Percentiles rank a stretch among this genome's conserved stretches.
phyloP scores from a whole-genome alignment of 1,140 invertebrate species.

The Hypothenemus hampei region DNA sequence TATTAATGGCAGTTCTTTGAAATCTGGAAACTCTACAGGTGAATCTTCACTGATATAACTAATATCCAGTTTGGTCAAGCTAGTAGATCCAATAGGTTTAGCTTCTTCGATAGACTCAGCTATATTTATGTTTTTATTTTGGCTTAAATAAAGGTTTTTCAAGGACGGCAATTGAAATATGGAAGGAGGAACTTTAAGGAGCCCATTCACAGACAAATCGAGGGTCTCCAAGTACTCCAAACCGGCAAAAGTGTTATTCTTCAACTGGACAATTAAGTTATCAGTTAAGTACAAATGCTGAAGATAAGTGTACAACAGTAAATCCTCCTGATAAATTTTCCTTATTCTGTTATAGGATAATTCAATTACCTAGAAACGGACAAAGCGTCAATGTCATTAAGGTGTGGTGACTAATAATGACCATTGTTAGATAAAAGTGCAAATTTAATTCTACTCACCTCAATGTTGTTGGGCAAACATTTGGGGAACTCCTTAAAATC shows the following conservation, averaged over 20 bases:
- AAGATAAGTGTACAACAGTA: conserved; percentile 51
- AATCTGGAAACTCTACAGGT: conserved; percentile 29
- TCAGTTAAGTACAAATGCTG: conserved; percentile 56
- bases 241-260: conserved; percentile 49
- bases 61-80: conserved; percentile 34
- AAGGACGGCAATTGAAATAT: conserved; percentile 54
- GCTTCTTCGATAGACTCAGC: conserved; percentile 29
- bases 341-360: conserved; percentile 57
- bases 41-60: conserved; percentile 30
- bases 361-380: conserved; percentile 54
- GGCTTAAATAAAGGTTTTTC: conserved; percentile 54
- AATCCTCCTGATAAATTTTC: conserved; percentile 51
- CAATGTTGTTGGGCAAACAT: conserved; percentile 31
- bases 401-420: not conserved
- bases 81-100: conserved; percentile 30
- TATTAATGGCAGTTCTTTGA: conserved; percentile 31
- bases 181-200: conserved; percentile 49
- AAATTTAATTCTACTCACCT: conserved; percentile 27
- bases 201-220: conserved; percentile 32
- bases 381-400: not conserved
- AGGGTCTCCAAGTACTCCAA: conserved; percentile 26
- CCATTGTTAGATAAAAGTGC: too few relatives aligned
- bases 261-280: conserved; percentile 56
- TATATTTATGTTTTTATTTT: conserved; percentile 46
- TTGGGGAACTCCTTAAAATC: conserved; percentile 33